Base-by-base conservation (phyloP, 2,888 invertebrate genomes). In the Eucera pruinosa region DNA sequence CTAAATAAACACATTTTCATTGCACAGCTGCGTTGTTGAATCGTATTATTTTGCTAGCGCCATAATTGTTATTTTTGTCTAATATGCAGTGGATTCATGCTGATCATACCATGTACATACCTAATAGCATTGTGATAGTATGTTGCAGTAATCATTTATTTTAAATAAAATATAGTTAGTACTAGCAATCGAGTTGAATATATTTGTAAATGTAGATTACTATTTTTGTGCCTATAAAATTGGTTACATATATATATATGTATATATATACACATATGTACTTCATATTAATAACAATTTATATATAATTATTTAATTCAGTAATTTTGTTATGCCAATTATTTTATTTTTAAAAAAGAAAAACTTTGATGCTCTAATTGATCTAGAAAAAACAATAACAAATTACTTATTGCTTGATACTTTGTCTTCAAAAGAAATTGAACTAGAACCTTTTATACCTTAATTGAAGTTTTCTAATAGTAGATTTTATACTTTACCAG, bases 51-150 rank as follows among this genome's bases (percentile, higher is more conserved):
- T 9, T 2, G 15, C 7, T 11, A 30, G 18, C 66, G 23, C 20
- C 23, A 20, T 41, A 58, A 58, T 65, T 50, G 48, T 45, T 66
- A 54, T 54, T 73, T 65, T 66, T 65, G 52, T 47, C 4, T 45
- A n/a, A 5, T 18, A 20, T 43, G 36, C 36, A 61, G 2, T 36
- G 54, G 36, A 33, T 23, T 45, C 30, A 25, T n/a, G n/a, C 20
- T 23, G 18, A 27, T 27, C 9, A 11, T 50, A 64, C 18, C 27
- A n/a, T 33, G 18, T 55, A 36, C 20, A 64, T 43, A 23, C 33
- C 33, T 27, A 13, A 50, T 43, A 48, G 20, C 20, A 33, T 20
- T 7, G n/a, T n/a, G n/a, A n/a, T 33, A 27, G 1, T 45, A 18
- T 47, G 11, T 7, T 20, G 7, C 11, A 30, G 4, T 30, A 15